Evolutionary conservation across 2,113 vertebrate genomes (phyloP).

Genomic region (Tenrec ecaudatus): DNA sequence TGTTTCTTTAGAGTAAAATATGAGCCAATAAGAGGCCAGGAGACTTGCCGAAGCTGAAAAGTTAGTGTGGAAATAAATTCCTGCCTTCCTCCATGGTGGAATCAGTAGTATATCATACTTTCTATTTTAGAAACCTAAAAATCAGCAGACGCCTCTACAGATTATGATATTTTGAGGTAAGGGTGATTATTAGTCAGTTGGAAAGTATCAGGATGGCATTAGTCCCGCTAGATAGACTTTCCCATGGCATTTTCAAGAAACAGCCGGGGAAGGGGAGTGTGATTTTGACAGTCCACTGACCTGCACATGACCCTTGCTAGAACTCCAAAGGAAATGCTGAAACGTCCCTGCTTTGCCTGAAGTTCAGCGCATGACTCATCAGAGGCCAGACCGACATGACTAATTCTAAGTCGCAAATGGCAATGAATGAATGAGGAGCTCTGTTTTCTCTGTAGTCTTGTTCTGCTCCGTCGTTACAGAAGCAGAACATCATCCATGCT

Average conservation of each 20-base stretch:
- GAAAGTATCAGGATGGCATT: not conserved
- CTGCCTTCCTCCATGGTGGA: not conserved
- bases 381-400: slow-evolving; percentile 48
- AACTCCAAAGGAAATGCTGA: not conserved
- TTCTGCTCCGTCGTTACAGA: slow-evolving; percentile 38
- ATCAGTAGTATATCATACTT: not conserved
- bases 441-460: slow-evolving; percentile 48
- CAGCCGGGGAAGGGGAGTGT: not conserved
- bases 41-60: not conserved
- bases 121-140: not conserved
- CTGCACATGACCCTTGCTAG: not conserved
- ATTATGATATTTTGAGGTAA: slow-evolving; percentile 9
- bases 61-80: not conserved
- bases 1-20: not conserved
- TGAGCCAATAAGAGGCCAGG: not conserved
- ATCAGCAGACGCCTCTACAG: not conserved
- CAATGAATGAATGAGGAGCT: slow-evolving; percentile 46
- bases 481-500: not conserved
- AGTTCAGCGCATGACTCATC: slow-evolving; percentile 52
- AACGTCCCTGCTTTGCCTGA: not conserved
- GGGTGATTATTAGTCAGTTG: not conserved
- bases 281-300: not conserved
- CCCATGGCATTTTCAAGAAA: slow-evolving; percentile 30
- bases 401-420: slow-evolving; percentile 9
- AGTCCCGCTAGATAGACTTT: not conserved